These are phyloP conservation scores for Burhinus oedicnemus DNA, from an alignment of 2,113 vertebrate species.

Conservation along the genomic window DNA sequence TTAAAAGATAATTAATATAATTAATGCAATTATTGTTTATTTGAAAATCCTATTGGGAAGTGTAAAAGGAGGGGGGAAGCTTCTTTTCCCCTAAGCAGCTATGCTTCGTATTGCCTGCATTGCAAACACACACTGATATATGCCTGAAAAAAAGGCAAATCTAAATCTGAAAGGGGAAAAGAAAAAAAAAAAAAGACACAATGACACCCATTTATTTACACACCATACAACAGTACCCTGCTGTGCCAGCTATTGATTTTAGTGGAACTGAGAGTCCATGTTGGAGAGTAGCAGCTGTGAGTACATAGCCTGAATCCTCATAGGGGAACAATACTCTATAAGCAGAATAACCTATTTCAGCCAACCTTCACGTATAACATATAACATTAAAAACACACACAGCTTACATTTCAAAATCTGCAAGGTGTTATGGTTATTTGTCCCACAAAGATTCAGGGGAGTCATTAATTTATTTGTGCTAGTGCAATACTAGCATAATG, in stretches of 20 bases:
- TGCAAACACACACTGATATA: background rate
- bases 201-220: constrained; percentile 60
- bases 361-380: background rate
- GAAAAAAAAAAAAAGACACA: background rate
- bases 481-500: background rate
- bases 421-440: background rate
- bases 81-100: background rate
- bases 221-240: constrained; percentile 25
- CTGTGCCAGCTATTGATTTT: constrained; percentile 22
- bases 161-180: constrained; percentile 49
- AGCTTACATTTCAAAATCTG: background rate
- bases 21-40: constrained; percentile 29
- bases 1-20: constrained; percentile 41
- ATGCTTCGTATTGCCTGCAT: background rate
- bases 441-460: background rate
- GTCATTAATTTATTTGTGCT: constrained; percentile 17
- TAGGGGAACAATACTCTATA: constrained; percentile 22
- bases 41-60: constrained; percentile 35
- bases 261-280: constrained; percentile 7
- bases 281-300: constrained; percentile 44
- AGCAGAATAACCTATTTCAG: constrained; percentile 49
- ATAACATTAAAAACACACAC: constrained; percentile 15
- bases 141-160: constrained; percentile 10
- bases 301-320: background rate
- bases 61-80: background rate